A percentile compares a stretch with the other conserved stretches of the same genome.
phyloP scores from a whole-genome alignment of 2,888 invertebrate species.

The Campaea margaritaria region DNA sequence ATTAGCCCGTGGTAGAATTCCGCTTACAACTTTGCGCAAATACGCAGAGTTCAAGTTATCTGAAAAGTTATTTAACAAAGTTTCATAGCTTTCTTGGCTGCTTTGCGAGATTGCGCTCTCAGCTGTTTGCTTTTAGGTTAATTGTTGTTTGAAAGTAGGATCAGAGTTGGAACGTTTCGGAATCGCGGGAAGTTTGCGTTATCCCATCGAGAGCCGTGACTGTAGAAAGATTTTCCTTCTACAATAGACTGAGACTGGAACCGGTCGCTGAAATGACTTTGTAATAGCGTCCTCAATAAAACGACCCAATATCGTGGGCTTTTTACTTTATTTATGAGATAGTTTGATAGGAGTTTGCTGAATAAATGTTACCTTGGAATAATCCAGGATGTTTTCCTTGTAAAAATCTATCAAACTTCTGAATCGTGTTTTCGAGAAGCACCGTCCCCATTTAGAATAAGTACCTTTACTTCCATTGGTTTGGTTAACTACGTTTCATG shows the following conservation, averaged over 20 bases:
- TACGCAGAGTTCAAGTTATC: constrained; percentile 84
- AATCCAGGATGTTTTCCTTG: constrained; percentile 34
- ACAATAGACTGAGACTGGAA: constrained; percentile 81
- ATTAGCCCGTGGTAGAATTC: constrained; percentile 79
- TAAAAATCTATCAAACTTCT: constrained; percentile 39
- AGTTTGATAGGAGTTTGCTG: constrained; percentile 53
- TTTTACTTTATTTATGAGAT: constrained; percentile 74
- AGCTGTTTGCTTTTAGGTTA: constrained; percentile 67
- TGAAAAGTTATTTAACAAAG: constrained; percentile 86
- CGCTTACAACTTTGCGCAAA: constrained; percentile 83
- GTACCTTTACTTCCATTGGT: constrained; percentile 26
- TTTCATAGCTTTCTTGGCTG: constrained; percentile 83
- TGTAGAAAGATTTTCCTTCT: constrained; percentile 85
- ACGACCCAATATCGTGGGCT: constrained; percentile 73
- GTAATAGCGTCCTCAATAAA: constrained; percentile 81
- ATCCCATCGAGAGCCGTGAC: constrained; percentile 85
- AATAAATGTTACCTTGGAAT: constrained; percentile 51
- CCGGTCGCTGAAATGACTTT: constrained; percentile 81
- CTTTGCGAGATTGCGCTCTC: constrained; percentile 73
- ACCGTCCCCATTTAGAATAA: constrained; percentile 22
- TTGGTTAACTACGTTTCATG: constrained; percentile 14
- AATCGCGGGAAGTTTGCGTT: constrained; percentile 69
- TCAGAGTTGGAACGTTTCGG: constrained; percentile 63
- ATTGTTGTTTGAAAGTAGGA: constrained; percentile 65
- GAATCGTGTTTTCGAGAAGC: constrained; percentile 32